Conservation (phyloP, 2,888 invertebrate genomes). For the Cryptus armator region DNA sequence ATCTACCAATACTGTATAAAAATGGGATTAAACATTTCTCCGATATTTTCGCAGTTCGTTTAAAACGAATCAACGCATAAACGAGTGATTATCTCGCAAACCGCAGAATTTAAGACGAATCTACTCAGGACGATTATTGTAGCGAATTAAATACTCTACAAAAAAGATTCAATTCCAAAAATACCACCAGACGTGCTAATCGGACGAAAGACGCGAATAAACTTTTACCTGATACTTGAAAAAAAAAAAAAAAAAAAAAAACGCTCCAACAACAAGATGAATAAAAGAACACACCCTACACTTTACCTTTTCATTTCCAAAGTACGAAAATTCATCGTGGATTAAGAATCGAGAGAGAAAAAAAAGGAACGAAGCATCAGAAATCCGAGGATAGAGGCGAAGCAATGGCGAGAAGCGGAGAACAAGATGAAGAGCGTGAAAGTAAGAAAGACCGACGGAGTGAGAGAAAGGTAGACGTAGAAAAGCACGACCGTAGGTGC, state of each 20-base stretch:
- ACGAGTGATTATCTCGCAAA: too few species aligned
- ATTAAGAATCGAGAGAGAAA: slow-evolving; percentile 18
- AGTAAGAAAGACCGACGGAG: slow-evolving; percentile 47
- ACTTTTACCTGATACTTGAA: not conserved
- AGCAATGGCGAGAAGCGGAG: slow-evolving; percentile 42
- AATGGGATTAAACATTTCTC: too few species aligned
- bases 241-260: slow-evolving; percentile 1
- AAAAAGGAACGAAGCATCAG: slow-evolving; percentile 11
- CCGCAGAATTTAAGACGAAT: too few species aligned
- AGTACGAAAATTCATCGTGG: not conserved
- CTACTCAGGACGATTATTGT: not conserved
- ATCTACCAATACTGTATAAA: not conserved
- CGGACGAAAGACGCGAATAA: not conserved
- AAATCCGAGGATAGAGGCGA: slow-evolving; percentile 36
- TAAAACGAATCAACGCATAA: too few species aligned
- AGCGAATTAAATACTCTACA: not conserved
- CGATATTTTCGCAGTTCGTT: too few species aligned
- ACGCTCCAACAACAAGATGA: not conserved
- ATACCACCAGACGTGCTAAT: not conserved
- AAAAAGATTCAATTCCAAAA: not conserved
- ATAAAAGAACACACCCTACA: not conserved
- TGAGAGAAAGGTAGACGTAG: slow-evolving; percentile 60
- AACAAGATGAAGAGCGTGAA: slow-evolving; percentile 44
- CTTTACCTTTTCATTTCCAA: not conserved
- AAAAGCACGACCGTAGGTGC: slow-evolving; percentile 74